Evolutionary conservation across 1,140 invertebrate species (phyloP), one percentile per base, ranked within the genome.

Genomic region (Caerostris darwini): DNA sequence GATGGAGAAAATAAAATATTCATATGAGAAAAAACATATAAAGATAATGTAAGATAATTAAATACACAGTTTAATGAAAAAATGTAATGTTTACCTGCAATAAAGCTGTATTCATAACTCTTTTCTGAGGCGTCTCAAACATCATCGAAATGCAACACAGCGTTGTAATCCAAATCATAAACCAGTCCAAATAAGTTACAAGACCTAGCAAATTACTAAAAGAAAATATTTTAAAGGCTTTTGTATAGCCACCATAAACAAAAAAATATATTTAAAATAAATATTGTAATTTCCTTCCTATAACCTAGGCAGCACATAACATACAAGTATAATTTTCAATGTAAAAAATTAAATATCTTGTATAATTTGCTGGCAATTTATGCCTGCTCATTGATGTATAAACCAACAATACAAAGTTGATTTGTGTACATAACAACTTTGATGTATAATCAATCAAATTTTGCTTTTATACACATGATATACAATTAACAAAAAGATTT

Each of bases 121-220:
- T 97, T 95, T 98, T 98, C 8, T 97, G 97, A 1, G 99, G 98
- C 0, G 98, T 99, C 96, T 99, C 99, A 95, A 99, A 99, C 98
- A 99, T 99, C 99, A 99, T 99, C 0, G 99, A 99, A 90, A 99
- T 97, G 95, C 99, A 99, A 0, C 99, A 99, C 0, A 99, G 96
- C 0, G 99, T 99, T 0, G 99, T 99, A 12, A 99, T 98, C 95
- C 98, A 98, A 94, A 99, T 99, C 99, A 99, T 99, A 0, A 99
- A 97, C 99, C 99, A 99, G 96, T 99, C 99, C 95, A 99, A 96
- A 96, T 99, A 99, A 0, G 99, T 99, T 6, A 99, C 99, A 53
- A 99, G 96, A 0, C 99, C 99, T 7, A 99, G 96, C 95, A 99
- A 98, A 96, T 99, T 99, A 95, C 99, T 99, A 96, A 92, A 87